These are phyloP conservation scores for Diuraphis noxia DNA, from an alignment of 1,140 invertebrate genomes.

Conservation along the genomic window DNA sequence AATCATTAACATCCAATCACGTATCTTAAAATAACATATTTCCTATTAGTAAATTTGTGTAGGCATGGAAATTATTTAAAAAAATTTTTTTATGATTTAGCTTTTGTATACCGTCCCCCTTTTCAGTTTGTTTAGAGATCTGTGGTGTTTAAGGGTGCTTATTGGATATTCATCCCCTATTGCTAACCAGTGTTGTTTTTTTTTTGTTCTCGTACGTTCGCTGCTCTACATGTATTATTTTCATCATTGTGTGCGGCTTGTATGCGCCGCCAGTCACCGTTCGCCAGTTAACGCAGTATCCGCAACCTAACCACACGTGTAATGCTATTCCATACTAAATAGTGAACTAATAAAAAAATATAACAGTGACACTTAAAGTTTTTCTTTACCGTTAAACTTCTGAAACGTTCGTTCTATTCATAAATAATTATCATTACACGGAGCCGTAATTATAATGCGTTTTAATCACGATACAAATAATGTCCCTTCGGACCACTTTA, in stretches of 20 bases:
- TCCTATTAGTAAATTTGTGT: neutral
- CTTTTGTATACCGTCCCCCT: neutral
- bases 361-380: neutral
- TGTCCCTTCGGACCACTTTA: neutral
- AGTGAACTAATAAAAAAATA: neutral
- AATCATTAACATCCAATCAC: neutral
- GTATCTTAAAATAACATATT: neutral
- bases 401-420: neutral
- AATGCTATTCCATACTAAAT: neutral
- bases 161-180: neutral
- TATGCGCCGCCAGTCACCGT: conserved; percentile 72
- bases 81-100: neutral
- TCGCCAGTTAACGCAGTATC: conserved; percentile 79
- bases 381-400: neutral
- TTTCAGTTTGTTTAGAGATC: conserved; percentile 1
- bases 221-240: conserved; percentile 7
- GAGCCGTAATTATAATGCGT: neutral
- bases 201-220: neutral
- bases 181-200: neutral
- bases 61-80: neutral
- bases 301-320: conserved; percentile 75
- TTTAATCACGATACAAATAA: neutral
- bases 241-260: conserved; percentile 57
- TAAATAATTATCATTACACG: neutral
- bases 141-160: neutral